Evolutionary conservation across 1,140 invertebrate species (phyloP), one percentile per base, ranked within the genome.

Genomic region (Pseudachorutes palmiensis): DNA sequence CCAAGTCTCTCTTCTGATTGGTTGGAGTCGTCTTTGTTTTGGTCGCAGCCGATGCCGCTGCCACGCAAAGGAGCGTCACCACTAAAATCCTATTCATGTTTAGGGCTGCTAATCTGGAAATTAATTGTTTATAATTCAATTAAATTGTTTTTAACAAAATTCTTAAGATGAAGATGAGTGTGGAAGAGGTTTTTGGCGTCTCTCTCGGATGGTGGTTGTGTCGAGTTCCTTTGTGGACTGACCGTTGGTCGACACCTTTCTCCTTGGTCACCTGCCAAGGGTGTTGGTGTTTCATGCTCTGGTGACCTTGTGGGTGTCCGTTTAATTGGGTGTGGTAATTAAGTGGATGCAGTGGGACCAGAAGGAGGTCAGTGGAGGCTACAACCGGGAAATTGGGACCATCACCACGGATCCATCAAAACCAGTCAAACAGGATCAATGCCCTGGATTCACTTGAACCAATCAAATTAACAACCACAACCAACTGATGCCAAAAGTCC

Each of bases 21-120:
- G 64, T 48, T 16, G 30, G 32, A 48, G 61, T 29, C 22, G 72
- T 71, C 58, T 71, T 74, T 19, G 70, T 59, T 60, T 71, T 74
- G 49, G 70, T 71, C 19, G 70, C 72, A 9, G 72, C 72, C 9
- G 70, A 74, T 24, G 72, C 72, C 31, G 64, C 70, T 45, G 72
- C 72, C 48, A 74, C 65, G 65, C 72, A 74, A 51, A 71, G 61
- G 19, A 70, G 48, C 63, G 72, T 71, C 19, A 74, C 70, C 32
- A 71, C 67, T 64, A 74, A 70, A 57, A 74, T 71, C 63, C 67
- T 73, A 70, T 70, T 74, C 72, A 74, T 74, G 16, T 45, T 69
- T 32, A 41, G 19, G 5, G n/a, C 61, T 64, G 62, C 22, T 55
- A 22, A 64, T 58, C 33, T 19, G 14, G 22, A 55, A 26, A 55